phyloP scores from a whole-genome alignment of 2,888 invertebrate species.

The Cecidostiba fungosa region DNA sequence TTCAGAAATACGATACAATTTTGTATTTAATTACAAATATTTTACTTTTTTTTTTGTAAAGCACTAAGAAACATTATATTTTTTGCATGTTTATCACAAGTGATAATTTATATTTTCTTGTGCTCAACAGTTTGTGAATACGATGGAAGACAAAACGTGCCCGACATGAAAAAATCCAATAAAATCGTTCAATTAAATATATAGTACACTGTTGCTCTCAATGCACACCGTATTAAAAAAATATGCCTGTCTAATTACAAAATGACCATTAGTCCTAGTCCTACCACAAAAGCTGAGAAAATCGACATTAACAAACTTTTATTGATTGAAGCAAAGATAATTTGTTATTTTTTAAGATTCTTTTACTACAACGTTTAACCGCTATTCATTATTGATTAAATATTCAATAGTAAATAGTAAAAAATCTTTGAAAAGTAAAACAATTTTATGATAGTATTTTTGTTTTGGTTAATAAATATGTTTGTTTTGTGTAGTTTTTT shows the following conservation, averaged over 20 bases:
- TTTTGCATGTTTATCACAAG: neutral
- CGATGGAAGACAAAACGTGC: constrained; percentile 5
- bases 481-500: constrained; percentile 40
- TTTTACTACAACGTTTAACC: too few relatives aligned
- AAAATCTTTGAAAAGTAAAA: constrained; percentile 42
- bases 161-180: constrained; percentile 37
- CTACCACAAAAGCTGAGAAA: constrained; percentile 44
- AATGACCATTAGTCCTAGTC: constrained; percentile 59
- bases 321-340: constrained; percentile 31
- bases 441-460: neutral
- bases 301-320: constrained; percentile 43
- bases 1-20: neutral
- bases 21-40: neutral
- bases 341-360: constrained; percentile 48
- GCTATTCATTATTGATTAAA: constrained; percentile 26
- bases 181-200: constrained; percentile 55
- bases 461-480: constrained; percentile 45
- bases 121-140: constrained; percentile 18
- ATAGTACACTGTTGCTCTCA: constrained; percentile 55
- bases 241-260: constrained; percentile 56
- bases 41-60: neutral
- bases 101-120: constrained; percentile 36
- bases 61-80: neutral
- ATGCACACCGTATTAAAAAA: constrained; percentile 53
- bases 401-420: neutral